Evolutionary conservation across 2,888 invertebrate species (phyloP), one percentile per base, ranked within the genome.

Genomic region (Apeira syringaria): DNA sequence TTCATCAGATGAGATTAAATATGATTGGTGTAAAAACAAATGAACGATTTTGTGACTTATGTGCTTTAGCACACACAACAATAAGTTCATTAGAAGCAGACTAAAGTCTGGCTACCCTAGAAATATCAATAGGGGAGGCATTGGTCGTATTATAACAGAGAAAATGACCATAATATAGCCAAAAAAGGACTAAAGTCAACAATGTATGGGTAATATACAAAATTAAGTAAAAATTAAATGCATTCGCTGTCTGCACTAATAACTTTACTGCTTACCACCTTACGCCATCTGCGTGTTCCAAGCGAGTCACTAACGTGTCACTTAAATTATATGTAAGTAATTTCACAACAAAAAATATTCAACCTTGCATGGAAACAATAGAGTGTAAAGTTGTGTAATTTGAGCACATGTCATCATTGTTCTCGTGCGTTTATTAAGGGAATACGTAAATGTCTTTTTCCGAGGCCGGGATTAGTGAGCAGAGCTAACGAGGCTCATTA

Each of bases 401-500:
- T 13, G 22, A 20, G 31, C 34, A 45, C 44, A 37, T 56, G 46
- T 51, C 46, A 51, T 47, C 46, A 47, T 50, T 52, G 56, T 53
- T 33, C 47, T 45, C 26, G 40, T 43, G 38, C 50, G 49, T 50
- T 52, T 56, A 56, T 47, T 55, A 47, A 48, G 48, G 50, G 50
- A 53, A 52, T 53, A 49, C 52, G 50, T 54, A 50, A 53, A 56
- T 58, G 50, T 49, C 56, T 55, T 63, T 63, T 56, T 58, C 50
- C 40, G 47, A 45, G 47, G 45, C 44, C 35, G 25, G 57, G 60
- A 68, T 68, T 65, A 71, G 59, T 57, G 61, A 59, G 57, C 42
- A 55, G 51, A 55, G 61, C 59, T 67, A 70, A 71, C 63, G 66
- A 68, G 59, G 22, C 70, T 72, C 74, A 71, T 73, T 74, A 72